These are phyloP conservation scores for Tenodera sinensis DNA, from an alignment of 2,888 invertebrate genomes.

Conservation along the genomic window DNA sequence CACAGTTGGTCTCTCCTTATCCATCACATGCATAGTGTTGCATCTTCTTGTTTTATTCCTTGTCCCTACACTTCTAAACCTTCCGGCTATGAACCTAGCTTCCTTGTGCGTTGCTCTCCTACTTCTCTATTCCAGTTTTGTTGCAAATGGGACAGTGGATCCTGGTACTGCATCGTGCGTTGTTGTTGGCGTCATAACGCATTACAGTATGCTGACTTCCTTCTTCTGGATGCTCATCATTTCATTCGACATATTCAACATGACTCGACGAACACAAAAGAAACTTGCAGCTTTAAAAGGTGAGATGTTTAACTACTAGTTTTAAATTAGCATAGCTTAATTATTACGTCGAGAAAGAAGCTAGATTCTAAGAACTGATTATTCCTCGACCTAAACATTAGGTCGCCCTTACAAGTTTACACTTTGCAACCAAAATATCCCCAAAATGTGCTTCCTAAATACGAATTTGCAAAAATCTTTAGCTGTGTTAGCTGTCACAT, in stretches of 20 bases:
- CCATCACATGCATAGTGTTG: neutral
- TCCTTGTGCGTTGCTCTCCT: neutral
- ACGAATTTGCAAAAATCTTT: no score
- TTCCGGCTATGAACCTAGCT: neutral
- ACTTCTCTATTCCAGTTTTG: neutral
- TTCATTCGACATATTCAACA: neutral
- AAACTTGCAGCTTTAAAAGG: neutral
- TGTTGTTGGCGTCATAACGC: neutral
- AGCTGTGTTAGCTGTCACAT: no score
- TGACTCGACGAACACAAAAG: neutral
- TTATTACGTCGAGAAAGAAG: no score
- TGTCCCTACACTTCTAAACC: neutral
- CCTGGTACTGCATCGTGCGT: neutral
- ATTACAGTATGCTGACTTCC: neutral
- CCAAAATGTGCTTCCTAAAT: no score
- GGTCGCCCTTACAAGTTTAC: no score
- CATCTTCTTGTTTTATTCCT: neutral
- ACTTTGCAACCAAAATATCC: no score
- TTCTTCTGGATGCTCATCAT: neutral
- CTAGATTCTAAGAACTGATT: no score
- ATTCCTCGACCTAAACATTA: no score
- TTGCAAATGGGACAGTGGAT: neutral
- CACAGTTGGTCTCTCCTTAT: neutral
- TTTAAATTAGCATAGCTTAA: neutral
- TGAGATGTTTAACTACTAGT: neutral